A percentile compares a stretch with the other conserved stretches of the same genome.
Evolutionary conservation across 1,140 invertebrate species (phyloP).

Genomic region (Drosophila ambigua): DNA sequence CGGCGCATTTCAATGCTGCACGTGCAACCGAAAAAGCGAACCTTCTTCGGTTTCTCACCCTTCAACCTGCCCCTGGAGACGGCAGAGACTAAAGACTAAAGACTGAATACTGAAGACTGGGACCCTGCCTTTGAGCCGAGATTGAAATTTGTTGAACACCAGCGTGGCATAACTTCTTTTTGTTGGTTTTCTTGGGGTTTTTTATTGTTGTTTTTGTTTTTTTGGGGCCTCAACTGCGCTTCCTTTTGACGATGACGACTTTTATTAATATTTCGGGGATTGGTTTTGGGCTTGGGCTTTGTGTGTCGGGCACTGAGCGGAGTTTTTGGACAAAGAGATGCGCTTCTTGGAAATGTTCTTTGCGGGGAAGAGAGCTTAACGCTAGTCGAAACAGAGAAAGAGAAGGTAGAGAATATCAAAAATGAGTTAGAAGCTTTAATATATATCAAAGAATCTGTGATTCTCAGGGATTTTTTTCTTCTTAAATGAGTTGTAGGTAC

Average conservation of each 20-base stretch:
- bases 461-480: too few relatives aligned
- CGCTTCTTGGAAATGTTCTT: conserved; percentile 71
- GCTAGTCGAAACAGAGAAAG: not conserved
- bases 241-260: conserved; percentile 80
- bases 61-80: conserved; percentile 3
- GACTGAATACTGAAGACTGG: not conserved
- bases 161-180: conserved; percentile 72
- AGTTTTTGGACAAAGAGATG: conserved; percentile 65
- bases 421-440: too few relatives aligned
- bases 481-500: too few relatives aligned
- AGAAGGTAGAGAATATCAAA: too few relatives aligned
- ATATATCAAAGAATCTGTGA: not conserved
- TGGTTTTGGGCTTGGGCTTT: conserved; percentile 63
- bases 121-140: conserved; percentile 68
- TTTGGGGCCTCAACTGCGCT: conserved; percentile 62
- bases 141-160: conserved; percentile 80
- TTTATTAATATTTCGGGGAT: conserved; percentile 76
- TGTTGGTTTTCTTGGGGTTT: conserved; percentile 24
- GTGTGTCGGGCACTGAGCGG: conserved; percentile 5
- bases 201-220: conserved; percentile 19
- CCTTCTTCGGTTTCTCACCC: conserved; percentile 10
- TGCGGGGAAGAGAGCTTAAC: conserved; percentile 45
- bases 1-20: conserved; percentile 79
- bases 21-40: conserved; percentile 64
- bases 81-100: too few relatives aligned